phyloP scores from a whole-genome alignment of 1,140 invertebrate genomes.

The Drosophila watanabei region DNA sequence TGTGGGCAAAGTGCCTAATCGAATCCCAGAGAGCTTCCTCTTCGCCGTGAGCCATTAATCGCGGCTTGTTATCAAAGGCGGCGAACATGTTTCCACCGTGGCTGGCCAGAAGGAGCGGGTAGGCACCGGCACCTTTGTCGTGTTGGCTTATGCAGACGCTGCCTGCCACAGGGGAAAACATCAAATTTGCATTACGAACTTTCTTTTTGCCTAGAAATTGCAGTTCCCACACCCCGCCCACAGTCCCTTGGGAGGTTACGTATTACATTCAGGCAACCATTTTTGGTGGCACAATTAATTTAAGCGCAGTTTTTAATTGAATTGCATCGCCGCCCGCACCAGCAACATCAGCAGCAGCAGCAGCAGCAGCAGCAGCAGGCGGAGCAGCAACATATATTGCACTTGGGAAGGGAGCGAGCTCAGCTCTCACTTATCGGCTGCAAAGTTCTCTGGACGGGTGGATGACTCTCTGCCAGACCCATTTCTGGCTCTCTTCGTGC shows the following conservation, averaged over 20 bases:
- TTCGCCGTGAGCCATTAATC: constrained; percentile 47
- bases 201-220: constrained; percentile 45
- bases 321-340: constrained; percentile 33
- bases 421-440: constrained; percentile 12
- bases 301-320: constrained; percentile 55
- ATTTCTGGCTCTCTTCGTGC: constrained; percentile 22
- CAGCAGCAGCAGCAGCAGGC: background rate
- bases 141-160: constrained; percentile 33
- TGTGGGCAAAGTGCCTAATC: constrained; percentile 33
- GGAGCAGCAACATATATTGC: constrained; percentile 13
- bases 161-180: constrained; percentile 40
- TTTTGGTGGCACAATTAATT: constrained; percentile 47
- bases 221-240: constrained; percentile 6
- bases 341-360: background rate
- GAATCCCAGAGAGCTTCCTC: constrained; percentile 37
- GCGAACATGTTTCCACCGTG: constrained; percentile 41
- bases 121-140: constrained; percentile 11
- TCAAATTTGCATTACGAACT: constrained; percentile 53
- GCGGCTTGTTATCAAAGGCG: constrained; percentile 45
- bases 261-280: constrained; percentile 23
- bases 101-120: constrained; percentile 4
- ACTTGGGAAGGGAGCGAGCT: background rate
- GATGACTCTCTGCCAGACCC: constrained; percentile 22
- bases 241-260: constrained; percentile 8
- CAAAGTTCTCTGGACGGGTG: constrained; percentile 21